Evolutionary conservation across 92 coral and sea anemone species (phyloP), one percentile per base, ranked within the genome.

Genomic region (Isaurus tuberculatus): DNA sequence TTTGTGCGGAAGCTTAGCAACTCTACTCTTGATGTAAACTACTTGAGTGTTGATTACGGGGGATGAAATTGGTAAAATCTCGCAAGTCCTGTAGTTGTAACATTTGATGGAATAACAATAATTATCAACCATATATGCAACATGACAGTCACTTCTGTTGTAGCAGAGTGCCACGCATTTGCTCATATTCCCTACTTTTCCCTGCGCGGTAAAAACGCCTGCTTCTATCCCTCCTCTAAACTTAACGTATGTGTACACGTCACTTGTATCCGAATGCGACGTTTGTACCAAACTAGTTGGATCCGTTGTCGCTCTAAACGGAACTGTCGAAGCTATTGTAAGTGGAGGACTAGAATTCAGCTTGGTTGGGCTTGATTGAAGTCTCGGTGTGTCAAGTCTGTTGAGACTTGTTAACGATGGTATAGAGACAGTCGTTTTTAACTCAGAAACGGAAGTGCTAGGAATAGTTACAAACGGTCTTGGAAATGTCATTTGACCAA

Each of bases 21-120:
- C 80, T 70, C 97, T 87, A 65, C 88, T 87, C 84, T 87, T 84
- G 17, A 93, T 85, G 51, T 89, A 91, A 5, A 93, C 97, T 20
- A 89, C 89, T 23, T 91, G 87, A 0, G 97, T 93, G 44, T 40
- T 85, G 42, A 93, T 82, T 48, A 88, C 43, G 13, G 89, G 91
- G 5, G 97, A 75, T 10, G 88, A 79, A 30, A 93, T 85, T 6
- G 97, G 95, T 0, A 91, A 87, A 26, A 93, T 86, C 72, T 93
- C 97, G 68, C 99, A 96, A 9, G 94, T 90, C 70, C 72, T 89
- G 77, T 90, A 94, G 73, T 92, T 94, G 90, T 91, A 93, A 72
- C 99, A 96, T 65, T 96, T 90, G 5, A 96, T 88, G 42, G 94
- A 92, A 34, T 90, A 96, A 67, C 99, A 96, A 0, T 82, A 73